A percentile compares a stretch with the other conserved stretches of the same genome.
These are phyloP conservation scores for Erebia ligea DNA, from an alignment of 2,888 invertebrate genomes.

Conservation along the genomic window DNA sequence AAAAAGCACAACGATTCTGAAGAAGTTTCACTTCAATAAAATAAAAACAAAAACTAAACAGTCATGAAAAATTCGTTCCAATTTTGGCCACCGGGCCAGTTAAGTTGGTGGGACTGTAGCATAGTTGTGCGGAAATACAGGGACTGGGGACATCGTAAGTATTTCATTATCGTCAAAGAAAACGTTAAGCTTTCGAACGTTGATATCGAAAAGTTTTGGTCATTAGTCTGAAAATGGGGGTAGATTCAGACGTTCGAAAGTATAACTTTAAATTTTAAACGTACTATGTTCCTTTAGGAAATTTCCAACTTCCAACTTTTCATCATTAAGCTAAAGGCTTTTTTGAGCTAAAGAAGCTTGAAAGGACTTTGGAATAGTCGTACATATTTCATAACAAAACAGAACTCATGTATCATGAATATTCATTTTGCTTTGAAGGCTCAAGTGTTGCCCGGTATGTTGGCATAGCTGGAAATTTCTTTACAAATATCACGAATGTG, in stretches of 20 bases:
- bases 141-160: neutral
- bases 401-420: neutral
- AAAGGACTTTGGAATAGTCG: neutral
- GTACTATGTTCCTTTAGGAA: neutral
- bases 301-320: conserved; percentile 6
- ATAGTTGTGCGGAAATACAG: neutral
- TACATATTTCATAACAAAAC: neutral
- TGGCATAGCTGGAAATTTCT: conserved; percentile 2
- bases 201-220: conserved; percentile 8
- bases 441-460: neutral
- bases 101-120: neutral
- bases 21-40: too few relatives aligned
- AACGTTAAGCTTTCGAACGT: conserved; percentile 3
- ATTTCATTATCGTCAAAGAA: neutral
- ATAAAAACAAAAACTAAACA: too few relatives aligned
- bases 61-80: too few relatives aligned
- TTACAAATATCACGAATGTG: neutral
- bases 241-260: conserved; percentile 18
- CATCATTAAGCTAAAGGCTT: neutral
- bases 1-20: too few relatives aligned
- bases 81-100: too few relatives aligned
- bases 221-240: conserved; percentile 1
- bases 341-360: neutral
- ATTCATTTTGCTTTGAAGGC: neutral
- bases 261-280: conserved; percentile 13